phyloP scores from a whole-genome alignment of 2,888 invertebrate genomes.

The Drosophila meridiana region DNA sequence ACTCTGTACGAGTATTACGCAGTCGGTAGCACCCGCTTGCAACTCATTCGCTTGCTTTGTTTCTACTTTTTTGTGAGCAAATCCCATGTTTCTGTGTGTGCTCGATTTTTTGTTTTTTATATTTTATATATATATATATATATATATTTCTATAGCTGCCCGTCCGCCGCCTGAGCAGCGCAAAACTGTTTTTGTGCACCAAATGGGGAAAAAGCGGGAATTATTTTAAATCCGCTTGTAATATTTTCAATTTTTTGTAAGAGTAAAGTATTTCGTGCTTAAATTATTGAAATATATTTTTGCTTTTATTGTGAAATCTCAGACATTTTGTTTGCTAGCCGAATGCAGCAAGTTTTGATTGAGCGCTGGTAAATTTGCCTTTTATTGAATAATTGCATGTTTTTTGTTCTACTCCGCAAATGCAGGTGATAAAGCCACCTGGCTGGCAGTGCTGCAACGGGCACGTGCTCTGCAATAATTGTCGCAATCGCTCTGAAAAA shows the following conservation, averaged over 20 bases:
- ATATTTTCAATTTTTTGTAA: slow-evolving; percentile 70
- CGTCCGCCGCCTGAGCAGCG: slow-evolving; percentile 57
- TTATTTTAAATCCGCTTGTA: slow-evolving; percentile 78
- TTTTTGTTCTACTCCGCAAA: slow-evolving; percentile 5
- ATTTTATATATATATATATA: neutral
- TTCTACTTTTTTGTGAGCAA: slow-evolving; percentile 27
- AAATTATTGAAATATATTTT: slow-evolving; percentile 8
- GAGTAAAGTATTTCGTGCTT: slow-evolving; percentile 28
- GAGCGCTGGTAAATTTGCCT: neutral
- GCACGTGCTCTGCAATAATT: slow-evolving; percentile 85
- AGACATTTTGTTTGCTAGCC: neutral
- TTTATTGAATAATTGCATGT: slow-evolving; percentile 1
- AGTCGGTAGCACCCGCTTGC: neutral
- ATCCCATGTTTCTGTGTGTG: slow-evolving; percentile 36
- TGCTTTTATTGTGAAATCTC: slow-evolving; percentile 15
- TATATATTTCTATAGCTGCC: slow-evolving; percentile 24
- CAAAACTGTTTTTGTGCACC: slow-evolving; percentile 62
- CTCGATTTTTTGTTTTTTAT: neutral
- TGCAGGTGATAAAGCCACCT: slow-evolving; percentile 84
- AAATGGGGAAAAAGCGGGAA: slow-evolving; percentile 53
- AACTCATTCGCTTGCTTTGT: neutral
- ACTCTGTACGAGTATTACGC: neutral
- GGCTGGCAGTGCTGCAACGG: slow-evolving; percentile 86
- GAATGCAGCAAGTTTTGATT: neutral
- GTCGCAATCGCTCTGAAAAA: slow-evolving; percentile 85